Conservation (phyloP, 2,113 vertebrate genomes). For the Dryoscopus gambensis region DNA sequence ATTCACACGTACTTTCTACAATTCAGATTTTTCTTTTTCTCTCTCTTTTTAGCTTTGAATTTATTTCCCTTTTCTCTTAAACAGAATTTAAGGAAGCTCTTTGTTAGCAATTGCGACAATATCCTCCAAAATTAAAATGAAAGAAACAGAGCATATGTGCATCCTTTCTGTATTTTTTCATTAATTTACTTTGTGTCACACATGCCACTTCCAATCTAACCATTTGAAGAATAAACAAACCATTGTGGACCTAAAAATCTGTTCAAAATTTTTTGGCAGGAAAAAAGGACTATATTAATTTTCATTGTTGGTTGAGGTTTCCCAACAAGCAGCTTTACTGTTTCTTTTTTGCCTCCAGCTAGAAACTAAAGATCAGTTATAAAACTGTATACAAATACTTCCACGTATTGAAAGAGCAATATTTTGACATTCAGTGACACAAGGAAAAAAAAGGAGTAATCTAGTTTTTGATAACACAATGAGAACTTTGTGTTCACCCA, state of each 20-base stretch:
- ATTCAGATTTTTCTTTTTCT: neutral
- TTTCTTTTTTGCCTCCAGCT: conserved; percentile 74
- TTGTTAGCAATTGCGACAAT: conserved; percentile 11
- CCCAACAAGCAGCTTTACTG: conserved; percentile 68
- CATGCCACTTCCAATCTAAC: conserved; percentile 50
- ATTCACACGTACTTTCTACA: neutral
- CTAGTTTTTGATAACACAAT: conserved; percentile 67
- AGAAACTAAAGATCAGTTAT: conserved; percentile 71
- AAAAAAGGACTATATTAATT: conserved; percentile 59
- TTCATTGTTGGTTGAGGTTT: conserved; percentile 68
- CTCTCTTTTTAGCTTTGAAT: neutral
- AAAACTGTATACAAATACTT: conserved; percentile 74
- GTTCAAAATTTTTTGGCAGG: conserved; percentile 53
- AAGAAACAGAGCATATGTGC: neutral
- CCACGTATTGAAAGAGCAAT: conserved; percentile 72
- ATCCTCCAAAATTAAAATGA: conserved; percentile 37
- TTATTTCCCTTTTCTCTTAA: neutral
- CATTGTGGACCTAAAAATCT: conserved; percentile 50
- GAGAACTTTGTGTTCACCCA: conserved; percentile 50
- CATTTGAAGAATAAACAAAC: conserved; percentile 60
- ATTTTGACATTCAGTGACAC: conserved; percentile 77
- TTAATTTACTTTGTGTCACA: conserved; percentile 42
- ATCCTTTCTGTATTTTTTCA: conserved; percentile 47
- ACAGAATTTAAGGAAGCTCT: neutral
- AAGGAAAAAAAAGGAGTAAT: conserved; percentile 2